Base-by-base conservation (phyloP, 2,888 invertebrate species). In the Escarpia spicata region DNA sequence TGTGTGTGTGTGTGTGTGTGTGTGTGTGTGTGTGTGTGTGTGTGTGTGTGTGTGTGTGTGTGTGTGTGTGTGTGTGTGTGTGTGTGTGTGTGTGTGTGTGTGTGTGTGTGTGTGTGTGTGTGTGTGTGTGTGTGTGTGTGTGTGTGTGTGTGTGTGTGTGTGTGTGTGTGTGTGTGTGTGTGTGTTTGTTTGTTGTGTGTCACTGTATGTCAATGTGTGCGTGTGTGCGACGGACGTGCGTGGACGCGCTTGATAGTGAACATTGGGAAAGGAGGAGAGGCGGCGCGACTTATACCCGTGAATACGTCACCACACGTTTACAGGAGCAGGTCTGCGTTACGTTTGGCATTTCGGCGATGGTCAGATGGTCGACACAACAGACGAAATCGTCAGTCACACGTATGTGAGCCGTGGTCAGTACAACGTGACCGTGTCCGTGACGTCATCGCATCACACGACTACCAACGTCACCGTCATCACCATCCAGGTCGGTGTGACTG, bases 341-440 rank as follows among this genome's bases (percentile, higher is more conserved):
- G 94, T 93, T 43, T 96, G 96, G 96, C 94, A 95, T 92, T 95
- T 96, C 92, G 96, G 95, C 10, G 95, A 96, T 92, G 95, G 95
- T 2, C 93, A 90, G 31, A 89, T 90, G 4, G 52, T 93, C 91
- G 92, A 58, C 9, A 93, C 91, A 52, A 94, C 93, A 0, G 92
- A 93, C 10, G 92, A 92, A 0, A 91, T 89, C 90, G 90, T 94
- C 31, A 92, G 91, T 1, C 93, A 95, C 92, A 93, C 93, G 0
- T 96, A 94, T 93, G 43, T 93, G 12, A n/a, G 92, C 2, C 90
- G 93, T 2, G 95, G 95, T 9, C 93, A 43, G 10, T 95, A 94
- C 94, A 93, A 94, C 91, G 93, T 96, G 1, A 95, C 75, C 6
- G 75, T 75, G 26, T 26, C 75, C 0, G 75, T 75, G 75, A 1